phyloP scores from a whole-genome alignment of 2,888 invertebrate species.

The Nomada flava region DNA sequence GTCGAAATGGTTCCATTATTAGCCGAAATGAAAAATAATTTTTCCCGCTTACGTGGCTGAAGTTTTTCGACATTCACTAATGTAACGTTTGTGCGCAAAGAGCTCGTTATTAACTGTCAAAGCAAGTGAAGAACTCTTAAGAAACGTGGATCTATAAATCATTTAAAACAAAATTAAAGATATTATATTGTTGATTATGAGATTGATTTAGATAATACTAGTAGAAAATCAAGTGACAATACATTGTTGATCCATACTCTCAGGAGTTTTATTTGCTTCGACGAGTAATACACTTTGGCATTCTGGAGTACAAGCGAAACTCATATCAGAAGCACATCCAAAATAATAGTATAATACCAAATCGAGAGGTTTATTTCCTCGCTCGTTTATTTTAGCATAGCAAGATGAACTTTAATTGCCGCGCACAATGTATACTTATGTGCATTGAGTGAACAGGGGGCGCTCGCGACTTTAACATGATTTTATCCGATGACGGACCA shows the following conservation, averaged over 20 bases:
- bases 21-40: background rate
- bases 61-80: background rate
- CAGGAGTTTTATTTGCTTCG: background rate
- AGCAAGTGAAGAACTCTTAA: background rate
- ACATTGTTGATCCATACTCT: background rate
- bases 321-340: too few relatives aligned
- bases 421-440: too few relatives aligned
- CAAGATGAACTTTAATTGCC: too few relatives aligned
- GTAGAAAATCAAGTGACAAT: background rate
- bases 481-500: background rate
- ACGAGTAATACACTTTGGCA: background rate
- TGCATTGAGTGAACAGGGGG: too few relatives aligned
- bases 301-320: too few relatives aligned
- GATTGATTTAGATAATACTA: background rate
- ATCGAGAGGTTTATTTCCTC: too few relatives aligned
- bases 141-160: background rate
- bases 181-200: background rate
- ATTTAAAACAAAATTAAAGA: too few relatives aligned
- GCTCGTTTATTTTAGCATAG: too few relatives aligned
- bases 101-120: background rate
- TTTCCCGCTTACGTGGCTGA: background rate
- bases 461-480: too few relatives aligned
- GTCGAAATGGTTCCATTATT: conserved; percentile 1
- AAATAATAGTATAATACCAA: too few relatives aligned
- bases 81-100: background rate